Base-by-base conservation (phyloP, 2,113 vertebrate genomes). In the Ctenodactylus gundi region DNA sequence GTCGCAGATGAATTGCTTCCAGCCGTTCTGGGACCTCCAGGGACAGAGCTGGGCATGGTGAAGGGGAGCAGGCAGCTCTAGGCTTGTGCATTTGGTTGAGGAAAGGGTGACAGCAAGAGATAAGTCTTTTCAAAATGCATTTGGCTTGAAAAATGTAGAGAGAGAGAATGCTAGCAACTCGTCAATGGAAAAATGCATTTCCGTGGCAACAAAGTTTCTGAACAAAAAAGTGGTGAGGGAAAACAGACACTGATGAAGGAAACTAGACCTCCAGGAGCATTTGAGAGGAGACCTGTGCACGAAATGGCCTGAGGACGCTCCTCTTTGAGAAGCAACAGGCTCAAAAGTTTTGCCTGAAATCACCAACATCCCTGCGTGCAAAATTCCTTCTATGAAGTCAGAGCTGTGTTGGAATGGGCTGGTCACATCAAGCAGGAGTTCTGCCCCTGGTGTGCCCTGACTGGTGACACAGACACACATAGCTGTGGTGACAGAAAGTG, bases 331-430 rank as follows among this genome's bases (percentile, higher is more conserved):
- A 49, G 10, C 49, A 29, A 25, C 1, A 4, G 57, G 41, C n/a
- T 12, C 21, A 62, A 13, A 31, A 6, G 31, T n/a, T 31, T 18
- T 21, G 36, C 53, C 21, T 13, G 25, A 67, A 18, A 46, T 57
- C 13, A 57, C 46, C 21, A 4, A 3, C 12, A 23, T 41, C 25
- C 68, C 25, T 12, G 0, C 2, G 14, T 29, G 53, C 4, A 3
- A 23, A 41, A 25, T 49, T 13, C n/a, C 51, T 18, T 36, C 1
- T 14, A 31, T 8, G n/a, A 49, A 65, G 53, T 11, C 53, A 60
- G 0, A 0, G 44, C 15, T 12, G 10, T 23, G 7, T 12, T 7
- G 55, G 60, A n/a, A 20, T 27, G 8, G n/a, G 23, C 6, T 44
- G 81, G 41, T 21, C 15, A 2, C 29, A 1, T 49, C 34, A 4